Evolutionary conservation across 2,797 vertebrate species (phyloP).

Genomic region (Pogoniulus pusillus): DNA sequence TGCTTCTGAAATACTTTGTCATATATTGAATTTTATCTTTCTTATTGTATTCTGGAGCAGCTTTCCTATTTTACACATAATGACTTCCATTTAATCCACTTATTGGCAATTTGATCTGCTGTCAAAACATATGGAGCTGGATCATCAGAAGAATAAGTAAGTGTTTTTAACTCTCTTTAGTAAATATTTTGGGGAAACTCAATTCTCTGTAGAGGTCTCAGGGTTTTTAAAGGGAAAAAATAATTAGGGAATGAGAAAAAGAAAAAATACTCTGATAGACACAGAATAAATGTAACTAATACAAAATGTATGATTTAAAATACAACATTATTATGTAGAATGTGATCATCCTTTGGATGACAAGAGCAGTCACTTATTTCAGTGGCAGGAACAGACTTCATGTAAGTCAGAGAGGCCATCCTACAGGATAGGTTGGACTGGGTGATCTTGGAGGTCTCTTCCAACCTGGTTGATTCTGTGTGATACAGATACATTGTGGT

Average conservation of each 20-base stretch:
- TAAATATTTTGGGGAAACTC: not conserved
- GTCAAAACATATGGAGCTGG: not conserved
- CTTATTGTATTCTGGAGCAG: not conserved
- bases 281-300: not conserved
- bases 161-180: not conserved
- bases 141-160: not conserved
- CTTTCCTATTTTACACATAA: constrained; percentile 5
- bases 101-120: not conserved
- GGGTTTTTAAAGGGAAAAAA: not conserved
- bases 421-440: no score
- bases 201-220: not conserved
- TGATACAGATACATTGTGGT: not conserved
- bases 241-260: not conserved
- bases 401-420: not conserved
- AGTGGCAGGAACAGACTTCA: not conserved
- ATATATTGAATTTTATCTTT: constrained; percentile 24
- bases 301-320: not conserved
- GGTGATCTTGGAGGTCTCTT: no score
- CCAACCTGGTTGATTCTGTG: no score
- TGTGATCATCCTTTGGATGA: not conserved
- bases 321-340: not conserved
- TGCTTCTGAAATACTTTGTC: not conserved
- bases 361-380: not conserved
- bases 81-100: constrained; percentile 10
- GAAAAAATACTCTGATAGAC: not conserved